These are phyloP conservation scores for Elysia chlorotica DNA, from an alignment of 1,140 invertebrate genomes.

Conservation along the genomic window DNA sequence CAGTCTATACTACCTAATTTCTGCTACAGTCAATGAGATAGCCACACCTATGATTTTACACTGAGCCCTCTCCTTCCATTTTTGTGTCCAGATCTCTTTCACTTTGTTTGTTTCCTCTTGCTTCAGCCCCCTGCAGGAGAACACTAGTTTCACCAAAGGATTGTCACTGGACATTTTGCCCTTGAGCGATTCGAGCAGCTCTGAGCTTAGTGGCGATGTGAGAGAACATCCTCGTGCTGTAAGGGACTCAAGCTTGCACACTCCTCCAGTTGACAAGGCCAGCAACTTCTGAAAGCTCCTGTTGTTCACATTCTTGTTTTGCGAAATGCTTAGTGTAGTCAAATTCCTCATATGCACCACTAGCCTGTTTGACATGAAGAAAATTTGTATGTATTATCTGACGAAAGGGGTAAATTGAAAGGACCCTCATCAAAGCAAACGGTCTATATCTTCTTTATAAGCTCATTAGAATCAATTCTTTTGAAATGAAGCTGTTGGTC, in stretches of 20 bases:
- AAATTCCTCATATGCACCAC: not conserved
- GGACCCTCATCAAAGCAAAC: not conserved
- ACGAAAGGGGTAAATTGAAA: not conserved
- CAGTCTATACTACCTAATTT: too few relatives aligned
- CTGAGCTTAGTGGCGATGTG: not conserved
- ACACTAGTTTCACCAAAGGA: constrained; percentile 14
- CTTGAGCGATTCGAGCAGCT: constrained; percentile 7
- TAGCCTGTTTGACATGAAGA: not conserved
- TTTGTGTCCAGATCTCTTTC: not conserved
- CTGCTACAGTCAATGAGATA: constrained; percentile 4
- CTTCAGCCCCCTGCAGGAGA: constrained; percentile 3
- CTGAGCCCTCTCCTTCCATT: not conserved
- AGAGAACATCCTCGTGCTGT: constrained; percentile 13
- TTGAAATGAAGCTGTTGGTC: not conserved
- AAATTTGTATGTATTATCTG: not conserved
- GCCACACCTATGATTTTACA: not conserved
- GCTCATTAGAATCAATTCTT: not conserved
- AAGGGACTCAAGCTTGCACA: not conserved
- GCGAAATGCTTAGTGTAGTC: not conserved
- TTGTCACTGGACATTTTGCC: not conserved
- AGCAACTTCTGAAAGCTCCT: constrained; percentile 15
- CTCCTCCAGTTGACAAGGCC: not conserved
- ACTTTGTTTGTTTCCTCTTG: not conserved
- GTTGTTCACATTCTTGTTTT: constrained; percentile 16
- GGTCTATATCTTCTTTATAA: not conserved